Base-by-base conservation (phyloP, 1,140 invertebrate genomes). In the Heliconius himera region DNA sequence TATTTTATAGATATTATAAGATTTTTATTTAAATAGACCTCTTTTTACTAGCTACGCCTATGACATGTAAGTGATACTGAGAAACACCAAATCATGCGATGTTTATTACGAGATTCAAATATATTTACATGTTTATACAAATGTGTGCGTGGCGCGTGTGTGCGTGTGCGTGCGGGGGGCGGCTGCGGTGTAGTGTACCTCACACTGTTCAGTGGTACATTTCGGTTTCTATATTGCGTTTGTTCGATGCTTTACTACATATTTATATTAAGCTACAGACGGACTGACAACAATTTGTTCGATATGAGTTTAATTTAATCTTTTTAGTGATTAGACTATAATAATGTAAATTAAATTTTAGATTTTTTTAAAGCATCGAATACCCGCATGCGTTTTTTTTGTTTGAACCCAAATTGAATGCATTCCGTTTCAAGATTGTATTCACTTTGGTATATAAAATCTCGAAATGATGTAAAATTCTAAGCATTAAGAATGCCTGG, bases 401-500 rank as follows among this genome's bases (percentile, higher is more conserved):
- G n/a, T 77, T 51, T 51, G 18, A 70, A 75, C 74, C 56, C 87
- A 91, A 92, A 89, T 76, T 90, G 90, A 87, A 86, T 90, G 80
- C 84, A 89, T 83, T 83, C 73, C 74, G 70, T 79, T 22, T 60
- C 79, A 41, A 70, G 79, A 73, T 85, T 91, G 87, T 81, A 87
- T 90, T 85, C 87, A 89, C 88, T 93, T 92, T 91, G 87, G 82
- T 84, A 46, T 66, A 13, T 4, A 26, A 5, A 79, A 70, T 86
- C 82, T 77, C 84, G 70, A 87, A 85, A 85, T 84, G 81, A 77
- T 84, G 85, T 84, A 83, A 85, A 89, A 86, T 84, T 84, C 77
- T 83, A 82, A 56, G 91, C 90, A 91, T 93, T 93, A 81, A 88
- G 86, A 91, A 92, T 92, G 91, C 90, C 87, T 85, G 84, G 81